Evolutionary conservation across 1,140 invertebrate genomes (phyloP).

Genomic region (Ceratosolen solmsi): DNA sequence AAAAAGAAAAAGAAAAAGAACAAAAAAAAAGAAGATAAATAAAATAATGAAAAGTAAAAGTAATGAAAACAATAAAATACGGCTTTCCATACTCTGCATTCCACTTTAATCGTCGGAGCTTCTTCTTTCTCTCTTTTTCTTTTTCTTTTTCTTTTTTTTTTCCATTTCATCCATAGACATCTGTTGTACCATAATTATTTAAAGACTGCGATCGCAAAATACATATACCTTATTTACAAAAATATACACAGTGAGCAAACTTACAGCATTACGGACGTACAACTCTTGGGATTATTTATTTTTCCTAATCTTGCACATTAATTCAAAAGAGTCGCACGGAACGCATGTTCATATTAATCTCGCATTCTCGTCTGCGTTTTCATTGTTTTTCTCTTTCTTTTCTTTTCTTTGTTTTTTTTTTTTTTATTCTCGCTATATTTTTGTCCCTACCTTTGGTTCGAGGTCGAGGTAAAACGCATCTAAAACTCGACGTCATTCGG

Average conservation of each 20-base stretch:
- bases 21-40: no score
- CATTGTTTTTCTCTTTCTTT: no score
- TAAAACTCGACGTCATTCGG: constrained; percentile 30
- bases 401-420: neutral
- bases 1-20: no score
- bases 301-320: constrained; percentile 48
- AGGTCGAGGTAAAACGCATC: constrained; percentile 8
- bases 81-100: constrained; percentile 55
- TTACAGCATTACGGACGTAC: constrained; percentile 57
- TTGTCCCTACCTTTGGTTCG: constrained; percentile 18
- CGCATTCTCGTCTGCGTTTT: constrained; percentile 50
- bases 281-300: constrained; percentile 24
- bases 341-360: constrained; percentile 49
- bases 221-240: constrained; percentile 73
- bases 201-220: constrained; percentile 48
- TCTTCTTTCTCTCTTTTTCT: constrained; percentile 51
- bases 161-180: constrained; percentile 61
- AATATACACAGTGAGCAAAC: constrained; percentile 73
- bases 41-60: no score
- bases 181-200: constrained; percentile 34
- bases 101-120: neutral
- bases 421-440: constrained; percentile 46
- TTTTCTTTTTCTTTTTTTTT: constrained; percentile 44
- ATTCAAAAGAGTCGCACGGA: constrained; percentile 42
- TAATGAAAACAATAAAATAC: no score